Conservation (phyloP, 2,797 vertebrate genomes). For the Halcyon leucocephala region DNA sequence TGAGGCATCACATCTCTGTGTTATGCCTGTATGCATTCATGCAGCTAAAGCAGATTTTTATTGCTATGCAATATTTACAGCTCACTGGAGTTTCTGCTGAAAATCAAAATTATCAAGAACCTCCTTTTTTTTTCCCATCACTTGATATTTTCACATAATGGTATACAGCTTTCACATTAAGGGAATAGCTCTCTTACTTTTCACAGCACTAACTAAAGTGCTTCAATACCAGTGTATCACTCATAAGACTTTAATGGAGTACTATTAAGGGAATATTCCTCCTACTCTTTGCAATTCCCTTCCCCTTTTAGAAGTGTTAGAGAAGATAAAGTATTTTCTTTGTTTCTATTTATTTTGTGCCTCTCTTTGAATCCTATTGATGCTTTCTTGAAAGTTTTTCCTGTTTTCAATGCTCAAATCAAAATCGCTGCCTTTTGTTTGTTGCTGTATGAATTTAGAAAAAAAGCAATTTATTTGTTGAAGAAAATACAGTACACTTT, state of each 20-base stretch:
- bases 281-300: background rate
- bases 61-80: background rate
- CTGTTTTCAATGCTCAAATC: background rate
- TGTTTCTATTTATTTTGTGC: background rate
- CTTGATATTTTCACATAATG: background rate
- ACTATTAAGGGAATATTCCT: background rate
- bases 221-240: background rate
- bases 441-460: background rate
- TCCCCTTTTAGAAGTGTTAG: background rate
- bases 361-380: background rate
- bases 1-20: background rate
- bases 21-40: background rate
- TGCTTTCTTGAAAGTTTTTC: background rate
- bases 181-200: background rate
- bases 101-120: background rate
- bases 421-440: background rate
- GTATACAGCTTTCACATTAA: background rate
- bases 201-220: background rate
- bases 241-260: background rate
- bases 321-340: background rate
- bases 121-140: background rate
- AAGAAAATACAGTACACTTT: background rate
- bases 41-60: background rate
- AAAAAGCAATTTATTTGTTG: background rate
- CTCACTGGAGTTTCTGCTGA: background rate